Percentiles rank a stretch among this genome's conserved stretches.
Conservation (phyloP, 2,888 invertebrate genomes). For the Himalopsyche tibetana region DNA sequence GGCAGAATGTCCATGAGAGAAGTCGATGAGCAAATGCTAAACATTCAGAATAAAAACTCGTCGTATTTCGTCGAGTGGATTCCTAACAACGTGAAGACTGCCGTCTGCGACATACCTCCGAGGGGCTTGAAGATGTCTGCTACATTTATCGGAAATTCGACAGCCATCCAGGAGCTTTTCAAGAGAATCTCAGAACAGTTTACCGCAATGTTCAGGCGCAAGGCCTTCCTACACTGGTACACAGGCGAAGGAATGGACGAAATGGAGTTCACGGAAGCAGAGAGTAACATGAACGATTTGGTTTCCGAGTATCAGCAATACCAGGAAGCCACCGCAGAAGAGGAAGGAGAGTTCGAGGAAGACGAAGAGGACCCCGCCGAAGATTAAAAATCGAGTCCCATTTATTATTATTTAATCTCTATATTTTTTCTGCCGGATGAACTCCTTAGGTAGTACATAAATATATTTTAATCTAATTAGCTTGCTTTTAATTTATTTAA, state of each 20-base stretch:
- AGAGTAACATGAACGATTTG: slow-evolving; percentile 80
- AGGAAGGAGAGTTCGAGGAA: slow-evolving; percentile 78
- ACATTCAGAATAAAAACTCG: slow-evolving; percentile 85
- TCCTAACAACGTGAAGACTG: slow-evolving; percentile 86
- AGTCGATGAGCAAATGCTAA: slow-evolving; percentile 88
- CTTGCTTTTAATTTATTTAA: no score
- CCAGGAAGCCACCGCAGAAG: slow-evolving; percentile 78
- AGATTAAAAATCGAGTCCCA: slow-evolving; percentile 69
- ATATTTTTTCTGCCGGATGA: no score
- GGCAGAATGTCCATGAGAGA: slow-evolving; percentile 97
- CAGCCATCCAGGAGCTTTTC: slow-evolving; percentile 86
- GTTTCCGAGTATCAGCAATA: slow-evolving; percentile 80
- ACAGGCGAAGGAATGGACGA: slow-evolving; percentile 88
- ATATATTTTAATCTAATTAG: no score
- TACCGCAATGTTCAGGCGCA: slow-evolving; percentile 88
- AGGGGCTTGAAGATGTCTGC: slow-evolving; percentile 88
- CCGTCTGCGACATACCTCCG: slow-evolving; percentile 86
- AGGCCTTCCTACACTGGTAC: slow-evolving; percentile 90
- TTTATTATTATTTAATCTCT: background rate
- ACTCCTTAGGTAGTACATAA: no score
- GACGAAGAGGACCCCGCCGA: slow-evolving; percentile 72
- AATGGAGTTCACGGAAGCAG: slow-evolving; percentile 84
- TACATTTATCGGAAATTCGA: slow-evolving; percentile 87
- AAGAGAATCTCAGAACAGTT: slow-evolving; percentile 86
- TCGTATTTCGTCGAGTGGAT: slow-evolving; percentile 85